phyloP scores from a whole-genome alignment of 2,797 vertebrate species.

The Sebastes hopkinsi region DNA sequence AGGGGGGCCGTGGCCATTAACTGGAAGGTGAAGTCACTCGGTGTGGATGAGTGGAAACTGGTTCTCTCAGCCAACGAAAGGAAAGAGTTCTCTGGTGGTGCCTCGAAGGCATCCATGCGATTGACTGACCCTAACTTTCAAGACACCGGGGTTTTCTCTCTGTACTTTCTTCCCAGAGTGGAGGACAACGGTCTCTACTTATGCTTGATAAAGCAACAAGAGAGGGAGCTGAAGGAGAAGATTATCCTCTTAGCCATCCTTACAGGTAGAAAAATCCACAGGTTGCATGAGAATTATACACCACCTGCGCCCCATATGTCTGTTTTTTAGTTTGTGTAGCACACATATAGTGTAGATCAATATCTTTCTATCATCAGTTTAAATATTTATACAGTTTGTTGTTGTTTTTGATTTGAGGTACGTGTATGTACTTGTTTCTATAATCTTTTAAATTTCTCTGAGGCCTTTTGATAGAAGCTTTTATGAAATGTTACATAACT shows the following conservation, averaged over 20 bases:
- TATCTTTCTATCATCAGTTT: neutral
- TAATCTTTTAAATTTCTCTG: neutral
- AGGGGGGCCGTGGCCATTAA: constrained; percentile 48
- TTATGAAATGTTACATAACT: neutral
- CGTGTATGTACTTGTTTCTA: neutral
- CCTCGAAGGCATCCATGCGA: constrained; percentile 45
- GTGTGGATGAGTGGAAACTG: constrained; percentile 54
- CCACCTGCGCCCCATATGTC: neutral
- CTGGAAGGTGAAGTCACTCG: constrained; percentile 67
- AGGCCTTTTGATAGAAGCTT: neutral
- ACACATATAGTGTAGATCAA: neutral
- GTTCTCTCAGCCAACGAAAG: constrained; percentile 68
- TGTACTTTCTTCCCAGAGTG: constrained; percentile 61
- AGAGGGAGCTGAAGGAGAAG: constrained; percentile 55
- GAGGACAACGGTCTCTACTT: constrained; percentile 71
- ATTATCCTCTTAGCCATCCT: constrained; percentile 75
- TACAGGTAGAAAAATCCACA: constrained; percentile 64
- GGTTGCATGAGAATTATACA: neutral
- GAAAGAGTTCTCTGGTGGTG: constrained; percentile 26
- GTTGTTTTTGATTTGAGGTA: neutral
- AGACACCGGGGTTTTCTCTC: constrained; percentile 70
- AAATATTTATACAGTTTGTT: neutral
- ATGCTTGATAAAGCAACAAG: constrained; percentile 62
- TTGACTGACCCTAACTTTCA: constrained; percentile 64
- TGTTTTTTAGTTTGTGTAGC: neutral